Evolutionary conservation across 1,140 invertebrate species (phyloP), one percentile per base, ranked within the genome.

Genomic region (Geopemphigus sp.): DNA sequence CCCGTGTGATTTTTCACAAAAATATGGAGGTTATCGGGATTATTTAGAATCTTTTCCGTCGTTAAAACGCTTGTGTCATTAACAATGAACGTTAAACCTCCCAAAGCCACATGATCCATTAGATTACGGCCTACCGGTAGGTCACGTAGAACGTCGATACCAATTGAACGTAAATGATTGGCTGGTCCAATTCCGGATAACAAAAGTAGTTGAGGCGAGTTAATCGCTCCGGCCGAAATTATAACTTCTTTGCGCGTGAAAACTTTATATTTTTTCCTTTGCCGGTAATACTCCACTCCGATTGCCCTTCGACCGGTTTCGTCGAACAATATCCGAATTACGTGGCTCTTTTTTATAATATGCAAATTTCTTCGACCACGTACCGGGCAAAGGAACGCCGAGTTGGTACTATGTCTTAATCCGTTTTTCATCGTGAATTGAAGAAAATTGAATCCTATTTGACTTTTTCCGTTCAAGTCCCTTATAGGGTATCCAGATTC

Each of bases 1-100:
- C 93, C 93, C 81, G 87, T 86, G 81, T 87, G 88, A n/a, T 87
- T 84, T 15, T 83, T 86, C 81, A 86, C 85, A 85, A 84, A 91
- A 82, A 85, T 86, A 19, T 74, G 85, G 81, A 88, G 83, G 82
- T 81, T 19, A 0, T 84, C 82, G 0, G 86, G 82, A 54, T 81
- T 81, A 1, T 81, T 57, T 0, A 84, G 19, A 39, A 39, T 39
- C 32, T 8, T 39, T 4, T 39, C 32, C 8, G 32, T 39, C 8
- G 8, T 39, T 39, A 39, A 4, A 4, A 8, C 8, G 8, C 32
- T 39, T 39, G 87, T 85, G 72, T 88, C 84, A 83, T 90, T 86
- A 0, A 92, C 88, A 4, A 89, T 84, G 83, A 92, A 93, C 3
- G 89, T 89, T 4, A 94, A 80, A 2, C 90, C 90, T 11, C 76